A percentile compares a stretch with the other conserved stretches of the same genome.
Evolutionary conservation across 2,797 vertebrate species (phyloP).

Genomic region (Threskiornis aethiopicus): DNA sequence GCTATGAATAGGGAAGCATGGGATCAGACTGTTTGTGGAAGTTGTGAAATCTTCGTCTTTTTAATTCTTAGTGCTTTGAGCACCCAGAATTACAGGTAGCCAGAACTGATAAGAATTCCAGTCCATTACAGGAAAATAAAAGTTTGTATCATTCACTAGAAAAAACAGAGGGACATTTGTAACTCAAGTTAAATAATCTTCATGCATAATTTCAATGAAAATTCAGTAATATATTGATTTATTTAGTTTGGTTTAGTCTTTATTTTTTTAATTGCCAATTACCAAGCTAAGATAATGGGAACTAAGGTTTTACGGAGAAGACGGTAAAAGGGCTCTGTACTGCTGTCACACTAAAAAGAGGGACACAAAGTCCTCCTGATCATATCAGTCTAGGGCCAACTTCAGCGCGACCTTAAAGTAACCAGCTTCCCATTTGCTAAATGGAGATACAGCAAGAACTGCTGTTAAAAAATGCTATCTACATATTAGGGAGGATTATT

Average conservation of each 20-base stretch:
- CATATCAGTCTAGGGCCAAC: neutral
- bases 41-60: neutral
- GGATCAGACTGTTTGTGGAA: neutral
- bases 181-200: neutral
- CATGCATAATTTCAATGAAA: neutral
- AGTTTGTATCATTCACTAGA: neutral
- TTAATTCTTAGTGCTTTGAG: neutral
- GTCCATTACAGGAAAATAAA: neutral
- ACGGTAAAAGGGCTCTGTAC: neutral
- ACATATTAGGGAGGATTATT: neutral
- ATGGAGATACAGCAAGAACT: neutral
- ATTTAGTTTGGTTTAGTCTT: too few species aligned
- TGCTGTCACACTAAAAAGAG: neutral
- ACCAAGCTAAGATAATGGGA: neutral
- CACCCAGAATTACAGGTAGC: neutral
- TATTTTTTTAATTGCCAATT: neutral
- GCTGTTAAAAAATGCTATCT: neutral
- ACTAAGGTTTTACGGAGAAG: neutral
- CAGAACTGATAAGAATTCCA: neutral
- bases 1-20: neutral
- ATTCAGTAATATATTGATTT: neutral
- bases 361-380: neutral
- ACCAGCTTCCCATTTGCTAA: neutral
- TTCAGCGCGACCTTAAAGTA: neutral
- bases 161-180: neutral